A percentile compares a stretch with the other conserved stretches of the same genome.
Evolutionary conservation across 1,140 invertebrate genomes (phyloP).

Genomic region (Homarus americanus): DNA sequence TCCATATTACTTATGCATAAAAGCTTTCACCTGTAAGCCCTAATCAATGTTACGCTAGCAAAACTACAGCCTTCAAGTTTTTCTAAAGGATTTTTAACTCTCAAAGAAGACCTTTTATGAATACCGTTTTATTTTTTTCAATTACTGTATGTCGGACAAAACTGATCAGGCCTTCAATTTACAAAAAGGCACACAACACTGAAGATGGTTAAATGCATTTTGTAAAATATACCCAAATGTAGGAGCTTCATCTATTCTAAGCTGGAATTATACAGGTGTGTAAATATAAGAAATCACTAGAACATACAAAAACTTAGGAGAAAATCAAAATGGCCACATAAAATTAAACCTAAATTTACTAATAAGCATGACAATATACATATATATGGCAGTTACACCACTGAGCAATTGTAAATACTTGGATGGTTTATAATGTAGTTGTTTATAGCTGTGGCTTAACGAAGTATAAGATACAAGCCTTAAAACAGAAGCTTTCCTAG

Average conservation of each 20-base stretch:
- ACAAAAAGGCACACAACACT: background rate
- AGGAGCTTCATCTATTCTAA: background rate
- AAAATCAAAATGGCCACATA: background rate
- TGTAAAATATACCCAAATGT: background rate
- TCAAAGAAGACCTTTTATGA: too few relatives aligned
- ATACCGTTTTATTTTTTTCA: too few relatives aligned
- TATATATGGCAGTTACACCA: background rate
- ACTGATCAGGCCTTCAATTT: background rate
- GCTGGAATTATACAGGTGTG: background rate
- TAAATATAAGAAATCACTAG: background rate
- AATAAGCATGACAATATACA: background rate
- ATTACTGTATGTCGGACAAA: too few relatives aligned
- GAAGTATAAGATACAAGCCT: too few relatives aligned
- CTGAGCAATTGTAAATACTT: slow-evolving; percentile 4
- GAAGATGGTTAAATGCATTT: background rate
- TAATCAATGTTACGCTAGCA: too few relatives aligned
- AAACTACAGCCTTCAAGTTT: too few relatives aligned
- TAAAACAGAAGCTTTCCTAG: too few relatives aligned
- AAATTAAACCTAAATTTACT: background rate
- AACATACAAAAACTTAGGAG: background rate
- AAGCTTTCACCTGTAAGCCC: too few relatives aligned
- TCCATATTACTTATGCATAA: background rate
- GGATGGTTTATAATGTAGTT: background rate
- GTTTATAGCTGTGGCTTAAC: too few relatives aligned
- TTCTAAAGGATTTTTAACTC: too few relatives aligned